Conservation (phyloP, 2,113 vertebrate genomes). For the Lophochroa leadbeateri region DNA sequence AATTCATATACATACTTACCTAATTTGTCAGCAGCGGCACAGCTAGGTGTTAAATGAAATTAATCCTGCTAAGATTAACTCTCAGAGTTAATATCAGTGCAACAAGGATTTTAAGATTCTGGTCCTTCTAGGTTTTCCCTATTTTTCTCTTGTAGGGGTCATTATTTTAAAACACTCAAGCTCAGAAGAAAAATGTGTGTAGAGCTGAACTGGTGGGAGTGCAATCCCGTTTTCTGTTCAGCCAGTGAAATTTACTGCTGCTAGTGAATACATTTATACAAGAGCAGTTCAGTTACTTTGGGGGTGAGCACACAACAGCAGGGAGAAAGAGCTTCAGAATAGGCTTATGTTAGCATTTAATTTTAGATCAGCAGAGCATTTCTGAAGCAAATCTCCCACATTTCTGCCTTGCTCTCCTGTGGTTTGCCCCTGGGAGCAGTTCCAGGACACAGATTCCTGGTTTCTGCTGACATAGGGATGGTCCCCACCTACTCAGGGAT, state of each 20-base stretch:
- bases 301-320: neutral
- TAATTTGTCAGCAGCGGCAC: neutral
- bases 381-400: neutral
- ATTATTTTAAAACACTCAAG: neutral
- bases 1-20: neutral
- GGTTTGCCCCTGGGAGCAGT: neutral
- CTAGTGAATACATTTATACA: neutral
- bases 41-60: slow-evolving; percentile 11
- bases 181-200: neutral
- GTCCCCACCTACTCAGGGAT: neutral
- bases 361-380: neutral
- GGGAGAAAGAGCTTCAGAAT: neutral
- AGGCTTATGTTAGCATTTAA: neutral
- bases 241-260: neutral
- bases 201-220: neutral
- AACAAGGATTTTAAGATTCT: neutral
- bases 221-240: neutral
- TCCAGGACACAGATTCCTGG: neutral
- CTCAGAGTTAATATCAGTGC: neutral
- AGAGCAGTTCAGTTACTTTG: neutral
- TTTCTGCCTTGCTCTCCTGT: neutral
- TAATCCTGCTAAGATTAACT: neutral
- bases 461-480: neutral
- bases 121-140: neutral
- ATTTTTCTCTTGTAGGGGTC: neutral